Evolutionary conservation across 2,113 vertebrate genomes (phyloP).

Genomic region (Amphiprion percula): DNA sequence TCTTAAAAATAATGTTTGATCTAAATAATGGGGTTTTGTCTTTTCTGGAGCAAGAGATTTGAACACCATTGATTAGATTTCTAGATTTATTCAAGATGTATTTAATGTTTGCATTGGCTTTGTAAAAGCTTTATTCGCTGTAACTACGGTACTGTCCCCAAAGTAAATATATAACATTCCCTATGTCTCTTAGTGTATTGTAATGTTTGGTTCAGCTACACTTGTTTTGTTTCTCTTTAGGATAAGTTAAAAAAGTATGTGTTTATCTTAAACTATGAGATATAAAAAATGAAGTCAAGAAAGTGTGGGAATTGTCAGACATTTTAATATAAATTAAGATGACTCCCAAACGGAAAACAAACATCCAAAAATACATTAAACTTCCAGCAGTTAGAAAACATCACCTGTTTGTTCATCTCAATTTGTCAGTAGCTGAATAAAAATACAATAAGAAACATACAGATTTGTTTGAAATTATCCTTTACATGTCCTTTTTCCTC

Average conservation of each 20-base stretch:
- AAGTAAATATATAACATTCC: slow-evolving; percentile 41
- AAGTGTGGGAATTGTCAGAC: slow-evolving; percentile 62
- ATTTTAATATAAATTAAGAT: slow-evolving; percentile 86
- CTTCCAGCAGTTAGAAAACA: slow-evolving; percentile 81
- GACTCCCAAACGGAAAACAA: slow-evolving; percentile 75
- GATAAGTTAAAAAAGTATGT: slow-evolving; percentile 1
- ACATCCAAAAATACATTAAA: slow-evolving; percentile 80
- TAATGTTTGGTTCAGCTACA: not conserved
- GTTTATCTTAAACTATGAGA: not conserved
- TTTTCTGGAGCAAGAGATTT: too few relatives aligned
- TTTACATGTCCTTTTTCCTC: slow-evolving; percentile 10
- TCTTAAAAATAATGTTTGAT: too few relatives aligned
- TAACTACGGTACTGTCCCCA: not conserved
- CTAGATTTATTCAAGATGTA: not conserved
- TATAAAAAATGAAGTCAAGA: not conserved
- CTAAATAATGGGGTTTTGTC: too few relatives aligned
- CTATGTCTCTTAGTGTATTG: not conserved
- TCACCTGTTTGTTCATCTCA: slow-evolving; percentile 70
- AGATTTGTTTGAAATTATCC: slow-evolving; percentile 65
- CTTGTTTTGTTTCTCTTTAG: not conserved
- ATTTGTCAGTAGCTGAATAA: slow-evolving; percentile 79
- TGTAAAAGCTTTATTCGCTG: not conserved
- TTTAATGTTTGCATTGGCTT: not conserved
- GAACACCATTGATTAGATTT: not conserved
- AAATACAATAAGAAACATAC: slow-evolving; percentile 80